A percentile compares a stretch with the other conserved stretches of the same genome.
Evolutionary conservation across 2,888 invertebrate species (phyloP).

Genomic region (Nineta flava): DNA sequence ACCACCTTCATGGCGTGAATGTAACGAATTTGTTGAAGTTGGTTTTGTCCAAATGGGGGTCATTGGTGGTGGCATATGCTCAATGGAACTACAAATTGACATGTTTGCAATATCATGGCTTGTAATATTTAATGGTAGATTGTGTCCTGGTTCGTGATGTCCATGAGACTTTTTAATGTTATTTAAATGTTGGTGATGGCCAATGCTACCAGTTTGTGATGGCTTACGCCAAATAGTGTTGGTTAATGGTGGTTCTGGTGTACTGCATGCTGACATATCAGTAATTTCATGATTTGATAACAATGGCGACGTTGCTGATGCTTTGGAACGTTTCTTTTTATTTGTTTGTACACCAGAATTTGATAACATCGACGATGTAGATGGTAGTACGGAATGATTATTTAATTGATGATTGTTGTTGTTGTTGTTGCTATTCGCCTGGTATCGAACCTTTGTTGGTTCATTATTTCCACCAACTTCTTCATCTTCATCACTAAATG

Average conservation of each 20-base stretch:
- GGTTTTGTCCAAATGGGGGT: conserved; percentile 2
- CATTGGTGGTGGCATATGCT: neutral
- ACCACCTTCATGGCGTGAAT: neutral
- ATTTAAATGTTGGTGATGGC: neutral
- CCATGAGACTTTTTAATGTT: neutral
- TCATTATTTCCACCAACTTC: neutral
- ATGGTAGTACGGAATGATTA: neutral
- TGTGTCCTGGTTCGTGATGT: neutral
- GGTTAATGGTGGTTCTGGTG: neutral
- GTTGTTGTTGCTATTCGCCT: neutral
- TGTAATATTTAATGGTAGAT: neutral
- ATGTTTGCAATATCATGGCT: neutral
- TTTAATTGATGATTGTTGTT: neutral
- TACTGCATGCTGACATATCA: neutral
- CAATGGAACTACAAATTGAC: conserved; percentile 1
- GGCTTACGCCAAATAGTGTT: neutral
- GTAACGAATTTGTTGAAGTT: neutral
- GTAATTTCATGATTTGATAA: neutral
- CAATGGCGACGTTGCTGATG: neutral
- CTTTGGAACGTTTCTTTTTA: too few species aligned
- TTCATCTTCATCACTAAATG: conserved; percentile 1
- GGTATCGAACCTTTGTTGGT: neutral
- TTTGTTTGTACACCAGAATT: too few species aligned
- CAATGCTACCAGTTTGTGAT: neutral
- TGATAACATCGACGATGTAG: neutral